Conservation (phyloP, 1,140 invertebrate species). For the Orchestia grillus region DNA sequence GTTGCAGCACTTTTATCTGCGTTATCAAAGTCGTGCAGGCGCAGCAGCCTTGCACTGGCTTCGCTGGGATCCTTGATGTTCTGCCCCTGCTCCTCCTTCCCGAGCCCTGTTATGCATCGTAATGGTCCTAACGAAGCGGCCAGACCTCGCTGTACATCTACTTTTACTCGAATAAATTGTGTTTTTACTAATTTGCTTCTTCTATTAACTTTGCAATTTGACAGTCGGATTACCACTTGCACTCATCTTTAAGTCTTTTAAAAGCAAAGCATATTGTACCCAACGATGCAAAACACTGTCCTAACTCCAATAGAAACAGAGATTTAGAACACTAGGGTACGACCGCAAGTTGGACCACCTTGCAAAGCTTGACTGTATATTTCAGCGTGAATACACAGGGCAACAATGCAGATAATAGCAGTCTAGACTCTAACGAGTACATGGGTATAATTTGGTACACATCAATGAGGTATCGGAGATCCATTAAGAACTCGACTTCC, state of each 20-base stretch:
- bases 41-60: slow-evolving; percentile 35
- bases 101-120: slow-evolving; percentile 34
- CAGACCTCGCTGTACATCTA: neutral
- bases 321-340: neutral
- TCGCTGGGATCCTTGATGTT: slow-evolving; percentile 21
- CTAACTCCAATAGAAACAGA: slow-evolving; percentile 25
- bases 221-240: neutral
- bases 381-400: neutral
- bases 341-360: neutral
- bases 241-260: slow-evolving; percentile 24
- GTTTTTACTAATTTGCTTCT: slow-evolving; percentile 25
- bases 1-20: slow-evolving; percentile 55
- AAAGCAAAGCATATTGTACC: slow-evolving; percentile 24
- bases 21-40: slow-evolving; percentile 55
- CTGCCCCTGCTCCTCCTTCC: slow-evolving; percentile 15
- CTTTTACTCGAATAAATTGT: slow-evolving; percentile 20
- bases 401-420: slow-evolving; percentile 33
- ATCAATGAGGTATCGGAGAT: slow-evolving; percentile 32
- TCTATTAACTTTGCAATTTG: slow-evolving; percentile 18
- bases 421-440: slow-evolving; percentile 10
- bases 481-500: slow-evolving; percentile 40
- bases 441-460: slow-evolving; percentile 16
- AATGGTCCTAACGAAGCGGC: slow-evolving; percentile 16
- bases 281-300: slow-evolving; percentile 9
- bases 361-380: neutral